phyloP scores from a whole-genome alignment of 1,140 invertebrate species.

The Streblospio benedicti region DNA sequence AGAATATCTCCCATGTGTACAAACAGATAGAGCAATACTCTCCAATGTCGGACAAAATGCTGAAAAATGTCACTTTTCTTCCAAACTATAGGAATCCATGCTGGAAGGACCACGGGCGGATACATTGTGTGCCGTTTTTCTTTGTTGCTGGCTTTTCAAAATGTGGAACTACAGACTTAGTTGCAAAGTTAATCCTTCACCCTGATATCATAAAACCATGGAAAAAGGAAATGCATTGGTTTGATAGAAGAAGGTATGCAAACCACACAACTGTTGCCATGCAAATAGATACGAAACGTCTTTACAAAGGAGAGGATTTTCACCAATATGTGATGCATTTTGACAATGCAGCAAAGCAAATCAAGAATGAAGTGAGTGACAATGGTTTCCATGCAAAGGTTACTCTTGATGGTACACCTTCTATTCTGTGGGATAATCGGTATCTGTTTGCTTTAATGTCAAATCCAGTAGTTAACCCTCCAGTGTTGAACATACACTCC shows the following conservation, averaged over 20 bases:
- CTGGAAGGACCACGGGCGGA: neutral
- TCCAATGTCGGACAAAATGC: too few relatives aligned
- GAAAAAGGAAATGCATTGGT: conserved; percentile 24
- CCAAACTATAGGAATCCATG: conserved; percentile 4
- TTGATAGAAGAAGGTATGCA: too few relatives aligned
- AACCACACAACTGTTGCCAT: too few relatives aligned
- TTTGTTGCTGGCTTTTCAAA: conserved; percentile 23
- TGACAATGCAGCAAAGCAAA: conserved; percentile 16
- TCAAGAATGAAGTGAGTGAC: conserved; percentile 17
- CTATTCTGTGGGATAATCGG: conserved; percentile 55
- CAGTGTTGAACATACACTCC: neutral
- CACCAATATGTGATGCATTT: neutral
- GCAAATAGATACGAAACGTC: too few relatives aligned
- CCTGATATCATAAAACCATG: conserved; percentile 17
- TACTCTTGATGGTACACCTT: conserved; percentile 14
- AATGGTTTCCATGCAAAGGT: too few relatives aligned
- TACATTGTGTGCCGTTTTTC: conserved; percentile 24
- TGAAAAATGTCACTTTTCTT: too few relatives aligned
- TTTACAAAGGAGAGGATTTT: neutral
- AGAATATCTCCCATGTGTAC: too few relatives aligned
- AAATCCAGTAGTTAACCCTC: conserved; percentile 45
- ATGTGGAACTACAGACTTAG: conserved; percentile 24
- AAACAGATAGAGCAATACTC: too few relatives aligned
- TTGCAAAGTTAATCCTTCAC: conserved; percentile 17
- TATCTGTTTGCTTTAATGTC: conserved; percentile 54